Evolutionary conservation across 2,888 invertebrate species (phyloP).

Genomic region (Nephrotoma flavescens): DNA sequence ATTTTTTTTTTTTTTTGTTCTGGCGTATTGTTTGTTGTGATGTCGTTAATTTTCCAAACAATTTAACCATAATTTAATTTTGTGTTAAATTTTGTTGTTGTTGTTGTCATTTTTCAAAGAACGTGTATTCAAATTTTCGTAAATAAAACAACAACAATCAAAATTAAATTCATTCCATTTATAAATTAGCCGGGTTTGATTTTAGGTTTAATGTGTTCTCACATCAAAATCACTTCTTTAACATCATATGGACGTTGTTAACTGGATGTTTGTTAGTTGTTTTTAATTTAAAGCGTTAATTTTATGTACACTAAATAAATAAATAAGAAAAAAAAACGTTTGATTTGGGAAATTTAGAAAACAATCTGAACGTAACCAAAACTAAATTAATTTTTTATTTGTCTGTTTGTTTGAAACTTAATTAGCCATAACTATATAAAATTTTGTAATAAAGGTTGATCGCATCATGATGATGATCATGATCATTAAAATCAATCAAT

Average conservation of each 20-base stretch:
- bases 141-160: neutral
- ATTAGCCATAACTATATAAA: neutral
- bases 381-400: neutral
- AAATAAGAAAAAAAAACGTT: neutral
- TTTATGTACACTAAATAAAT: neutral
- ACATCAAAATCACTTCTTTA: neutral
- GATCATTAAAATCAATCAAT: neutral
- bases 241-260: neutral
- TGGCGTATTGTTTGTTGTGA: neutral
- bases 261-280: neutral
- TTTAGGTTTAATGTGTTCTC: neutral
- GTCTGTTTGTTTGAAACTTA: neutral
- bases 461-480: neutral
- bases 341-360: neutral
- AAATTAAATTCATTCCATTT: neutral
- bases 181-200: neutral
- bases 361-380: neutral
- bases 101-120: neutral
- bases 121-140: neutral
- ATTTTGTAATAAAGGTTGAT: neutral
- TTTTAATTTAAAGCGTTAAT: neutral
- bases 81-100: neutral
- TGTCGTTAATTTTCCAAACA: neutral
- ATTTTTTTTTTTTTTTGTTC: neutral
- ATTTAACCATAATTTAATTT: neutral